Percentiles rank a stretch among this genome's conserved stretches.
Conservation (phyloP, 2,888 invertebrate genomes). For the Eupithecia vulgata region DNA sequence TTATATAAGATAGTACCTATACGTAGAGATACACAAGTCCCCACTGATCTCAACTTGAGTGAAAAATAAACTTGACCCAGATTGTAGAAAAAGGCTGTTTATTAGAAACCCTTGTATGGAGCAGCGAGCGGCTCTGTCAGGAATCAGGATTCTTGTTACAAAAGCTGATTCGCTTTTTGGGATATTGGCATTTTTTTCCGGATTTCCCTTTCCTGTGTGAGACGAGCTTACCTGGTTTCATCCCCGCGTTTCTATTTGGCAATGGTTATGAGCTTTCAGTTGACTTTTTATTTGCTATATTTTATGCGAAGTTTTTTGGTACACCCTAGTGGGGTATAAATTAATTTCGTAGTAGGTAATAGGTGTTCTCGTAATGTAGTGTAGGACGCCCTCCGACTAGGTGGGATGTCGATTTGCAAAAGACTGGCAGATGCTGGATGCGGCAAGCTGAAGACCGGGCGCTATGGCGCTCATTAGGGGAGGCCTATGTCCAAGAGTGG, state of each 20-base stretch:
- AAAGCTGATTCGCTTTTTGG: conserved; percentile 48
- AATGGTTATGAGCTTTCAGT: conserved; percentile 14
- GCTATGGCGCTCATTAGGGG: no score
- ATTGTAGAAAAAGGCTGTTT: conserved; percentile 30
- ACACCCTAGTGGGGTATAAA: not conserved
- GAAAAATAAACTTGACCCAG: conserved; percentile 35
- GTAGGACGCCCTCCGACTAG: no score
- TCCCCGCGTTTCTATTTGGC: conserved; percentile 19
- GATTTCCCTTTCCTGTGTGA: conserved; percentile 37
- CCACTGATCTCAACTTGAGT: conserved; percentile 24
- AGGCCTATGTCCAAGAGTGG: no score
- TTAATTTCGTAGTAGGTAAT: not conserved
- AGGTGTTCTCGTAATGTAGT: no score
- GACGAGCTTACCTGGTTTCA: conserved; percentile 40
- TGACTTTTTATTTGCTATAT: not conserved
- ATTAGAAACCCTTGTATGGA: conserved; percentile 36
- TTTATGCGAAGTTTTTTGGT: not conserved
- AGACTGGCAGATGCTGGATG: no score
- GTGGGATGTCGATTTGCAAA: no score
- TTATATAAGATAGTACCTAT: conserved; percentile 10
- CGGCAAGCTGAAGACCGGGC: no score
- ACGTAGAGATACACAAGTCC: conserved; percentile 7
- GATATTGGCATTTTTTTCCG: conserved; percentile 45
- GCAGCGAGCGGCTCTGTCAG: conserved; percentile 40
- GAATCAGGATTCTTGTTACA: conserved; percentile 47